These are phyloP conservation scores for Campaea margaritaria DNA, from an alignment of 2,888 invertebrate species.

Conservation along the genomic window DNA sequence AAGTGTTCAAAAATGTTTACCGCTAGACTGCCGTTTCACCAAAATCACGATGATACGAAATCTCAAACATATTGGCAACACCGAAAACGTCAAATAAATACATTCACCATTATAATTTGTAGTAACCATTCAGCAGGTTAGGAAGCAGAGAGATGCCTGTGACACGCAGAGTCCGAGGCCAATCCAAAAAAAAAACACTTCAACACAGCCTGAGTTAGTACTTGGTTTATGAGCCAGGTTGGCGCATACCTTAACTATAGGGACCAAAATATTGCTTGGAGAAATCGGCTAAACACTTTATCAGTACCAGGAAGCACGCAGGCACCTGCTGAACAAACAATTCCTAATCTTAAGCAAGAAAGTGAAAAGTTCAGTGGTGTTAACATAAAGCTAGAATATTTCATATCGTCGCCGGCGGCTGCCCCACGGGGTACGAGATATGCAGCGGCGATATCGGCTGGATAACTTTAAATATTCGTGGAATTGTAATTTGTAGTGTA, in stretches of 20 bases:
- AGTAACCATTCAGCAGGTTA: too few relatives aligned
- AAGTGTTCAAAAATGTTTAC: background rate
- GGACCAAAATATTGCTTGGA: background rate
- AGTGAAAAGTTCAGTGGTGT: constrained; percentile 30
- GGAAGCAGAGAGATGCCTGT: too few relatives aligned
- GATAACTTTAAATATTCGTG: constrained; percentile 24
- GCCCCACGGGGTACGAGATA: constrained; percentile 13
- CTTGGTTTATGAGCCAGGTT: too few relatives aligned
- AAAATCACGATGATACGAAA: too few relatives aligned
- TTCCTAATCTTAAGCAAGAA: constrained; percentile 24
- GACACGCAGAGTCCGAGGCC: too few relatives aligned
- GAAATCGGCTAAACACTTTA: constrained; percentile 8
- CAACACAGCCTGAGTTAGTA: too few relatives aligned
- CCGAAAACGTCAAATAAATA: too few relatives aligned
- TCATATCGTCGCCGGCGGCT: constrained; percentile 18
- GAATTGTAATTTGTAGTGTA: constrained; percentile 10
- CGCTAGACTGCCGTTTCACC: too few relatives aligned
- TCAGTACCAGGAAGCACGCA: constrained; percentile 15
- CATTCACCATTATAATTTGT: too few relatives aligned
- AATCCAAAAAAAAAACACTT: too few relatives aligned
- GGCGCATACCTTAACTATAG: too few relatives aligned
- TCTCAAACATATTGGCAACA: too few relatives aligned
- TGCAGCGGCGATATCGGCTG: constrained; percentile 4
- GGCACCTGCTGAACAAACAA: constrained; percentile 12
- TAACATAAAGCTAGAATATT: constrained; percentile 11